A percentile compares a stretch with the other conserved stretches of the same genome.
These are phyloP conservation scores for Aldabrachelys gigantea DNA, from an alignment of 2,113 vertebrate species.

Conservation along the genomic window DNA sequence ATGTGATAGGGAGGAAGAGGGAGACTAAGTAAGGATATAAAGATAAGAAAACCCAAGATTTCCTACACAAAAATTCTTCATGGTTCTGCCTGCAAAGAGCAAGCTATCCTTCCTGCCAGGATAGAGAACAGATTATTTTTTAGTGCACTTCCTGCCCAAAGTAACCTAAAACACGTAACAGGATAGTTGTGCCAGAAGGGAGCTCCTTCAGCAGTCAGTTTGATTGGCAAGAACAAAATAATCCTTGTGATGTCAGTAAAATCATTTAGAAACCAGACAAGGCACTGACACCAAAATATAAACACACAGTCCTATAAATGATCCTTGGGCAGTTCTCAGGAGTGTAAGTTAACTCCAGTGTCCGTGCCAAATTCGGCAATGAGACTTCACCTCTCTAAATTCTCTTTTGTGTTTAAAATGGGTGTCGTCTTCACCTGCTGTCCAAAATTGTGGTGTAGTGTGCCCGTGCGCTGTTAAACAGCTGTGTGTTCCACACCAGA, in stretches of 20 bases:
- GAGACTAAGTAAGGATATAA: neutral
- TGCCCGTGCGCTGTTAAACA: neutral
- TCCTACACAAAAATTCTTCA: neutral
- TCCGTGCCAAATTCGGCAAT: neutral
- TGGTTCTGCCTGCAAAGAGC: neutral
- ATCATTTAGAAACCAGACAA: neutral
- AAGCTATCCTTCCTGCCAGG: neutral
- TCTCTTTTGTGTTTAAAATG: neutral
- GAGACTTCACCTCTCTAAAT: neutral
- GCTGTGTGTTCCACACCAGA: neutral
- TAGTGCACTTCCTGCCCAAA: neutral
- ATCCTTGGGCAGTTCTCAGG: neutral
- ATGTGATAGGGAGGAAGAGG: neutral
- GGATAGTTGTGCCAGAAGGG: neutral
- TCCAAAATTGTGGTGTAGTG: neutral
- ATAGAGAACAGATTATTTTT: neutral
- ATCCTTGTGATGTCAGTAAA: neutral
- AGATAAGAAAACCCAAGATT: neutral
- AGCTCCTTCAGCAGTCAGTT: neutral
- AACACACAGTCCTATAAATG: neutral
- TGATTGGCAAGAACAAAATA: neutral
- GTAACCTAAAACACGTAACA: accelerated
- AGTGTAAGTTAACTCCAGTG: neutral
- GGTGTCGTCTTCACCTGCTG: neutral
- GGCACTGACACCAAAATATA: accelerated